A percentile compares a stretch with the other conserved stretches of the same genome.
Evolutionary conservation across 2,888 invertebrate species (phyloP).

Genomic region (Clostera curtula): DNA sequence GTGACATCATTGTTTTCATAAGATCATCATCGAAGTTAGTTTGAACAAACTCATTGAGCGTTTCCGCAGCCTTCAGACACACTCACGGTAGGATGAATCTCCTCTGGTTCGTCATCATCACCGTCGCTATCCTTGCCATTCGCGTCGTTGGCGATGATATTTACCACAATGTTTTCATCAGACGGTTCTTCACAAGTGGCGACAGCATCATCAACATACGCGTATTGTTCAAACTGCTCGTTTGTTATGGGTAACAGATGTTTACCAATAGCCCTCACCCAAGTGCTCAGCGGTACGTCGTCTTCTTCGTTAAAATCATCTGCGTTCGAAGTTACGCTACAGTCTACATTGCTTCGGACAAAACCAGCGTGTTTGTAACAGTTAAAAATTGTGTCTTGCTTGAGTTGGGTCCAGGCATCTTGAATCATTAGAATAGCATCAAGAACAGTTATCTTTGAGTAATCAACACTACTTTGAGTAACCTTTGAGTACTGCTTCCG

Average conservation of each 20-base stretch:
- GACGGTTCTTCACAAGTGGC: slow-evolving; percentile 18
- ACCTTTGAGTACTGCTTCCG: too few relatives aligned
- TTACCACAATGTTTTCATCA: slow-evolving; percentile 22
- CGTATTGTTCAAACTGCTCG: slow-evolving; percentile 16
- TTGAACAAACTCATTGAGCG: slow-evolving; percentile 13
- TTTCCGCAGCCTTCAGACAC: slow-evolving; percentile 16
- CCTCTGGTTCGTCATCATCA: slow-evolving; percentile 15
- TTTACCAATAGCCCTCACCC: slow-evolving; percentile 15
- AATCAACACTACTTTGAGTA: slow-evolving; percentile 11
- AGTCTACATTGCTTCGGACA: slow-evolving; percentile 9
- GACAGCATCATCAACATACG: slow-evolving; percentile 15
- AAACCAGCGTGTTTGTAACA: slow-evolving; percentile 18
- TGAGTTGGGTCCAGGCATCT: slow-evolving; percentile 16
- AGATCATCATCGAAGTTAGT: slow-evolving; percentile 19
- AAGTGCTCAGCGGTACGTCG: slow-evolving; percentile 16
- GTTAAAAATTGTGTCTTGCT: slow-evolving; percentile 11
- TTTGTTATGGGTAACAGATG: slow-evolving; percentile 13
- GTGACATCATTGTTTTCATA: slow-evolving; percentile 18
- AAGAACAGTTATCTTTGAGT: slow-evolving; percentile 14
- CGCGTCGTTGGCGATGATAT: too few relatives aligned
- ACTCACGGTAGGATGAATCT: slow-evolving; percentile 12
- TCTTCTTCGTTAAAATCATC: too few relatives aligned
- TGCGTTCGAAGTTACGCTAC: too few relatives aligned
- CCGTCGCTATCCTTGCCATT: too few relatives aligned
- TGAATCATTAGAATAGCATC: slow-evolving; percentile 19